Conservation (phyloP, 2,113 vertebrate genomes). For the Cebus imitator region DNA sequence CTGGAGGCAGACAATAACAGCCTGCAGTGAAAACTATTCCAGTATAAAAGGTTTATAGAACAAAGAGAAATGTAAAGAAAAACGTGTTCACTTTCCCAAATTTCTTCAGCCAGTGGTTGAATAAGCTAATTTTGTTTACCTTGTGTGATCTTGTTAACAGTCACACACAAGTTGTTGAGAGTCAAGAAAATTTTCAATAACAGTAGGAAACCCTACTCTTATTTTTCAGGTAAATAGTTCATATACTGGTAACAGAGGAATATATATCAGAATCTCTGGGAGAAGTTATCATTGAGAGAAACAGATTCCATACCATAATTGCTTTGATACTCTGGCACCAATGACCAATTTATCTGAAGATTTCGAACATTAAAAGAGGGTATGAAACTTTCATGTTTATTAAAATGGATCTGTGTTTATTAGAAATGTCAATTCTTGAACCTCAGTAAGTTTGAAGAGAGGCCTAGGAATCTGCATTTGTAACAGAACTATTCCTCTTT, state of each 20-base stretch:
- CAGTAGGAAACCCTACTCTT: neutral
- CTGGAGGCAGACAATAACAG: neutral
- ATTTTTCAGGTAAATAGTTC: neutral
- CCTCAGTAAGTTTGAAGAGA: neutral
- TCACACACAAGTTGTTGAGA: neutral
- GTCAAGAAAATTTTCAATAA: neutral
- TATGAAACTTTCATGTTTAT: neutral
- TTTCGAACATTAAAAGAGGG: neutral
- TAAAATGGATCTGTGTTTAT: neutral
- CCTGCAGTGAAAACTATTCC: neutral
- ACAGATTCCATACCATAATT: neutral
- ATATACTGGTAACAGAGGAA: neutral
- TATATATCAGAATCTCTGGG: neutral
- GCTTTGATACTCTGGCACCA: slow-evolving; percentile 14
- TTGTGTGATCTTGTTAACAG: neutral
- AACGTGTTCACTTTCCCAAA: neutral
- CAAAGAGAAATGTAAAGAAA: neutral
- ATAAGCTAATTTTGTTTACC: neutral
- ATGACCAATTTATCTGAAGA: slow-evolving; percentile 10
- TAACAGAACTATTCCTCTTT: neutral
- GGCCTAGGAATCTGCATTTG: neutral
- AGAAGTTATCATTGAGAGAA: neutral
- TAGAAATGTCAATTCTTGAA: neutral
- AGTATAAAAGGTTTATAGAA: neutral
- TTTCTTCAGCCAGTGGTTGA: neutral